phyloP scores from a whole-genome alignment of 53 echinoderm and acorn worm species.

The Echinarachnius parma region DNA sequence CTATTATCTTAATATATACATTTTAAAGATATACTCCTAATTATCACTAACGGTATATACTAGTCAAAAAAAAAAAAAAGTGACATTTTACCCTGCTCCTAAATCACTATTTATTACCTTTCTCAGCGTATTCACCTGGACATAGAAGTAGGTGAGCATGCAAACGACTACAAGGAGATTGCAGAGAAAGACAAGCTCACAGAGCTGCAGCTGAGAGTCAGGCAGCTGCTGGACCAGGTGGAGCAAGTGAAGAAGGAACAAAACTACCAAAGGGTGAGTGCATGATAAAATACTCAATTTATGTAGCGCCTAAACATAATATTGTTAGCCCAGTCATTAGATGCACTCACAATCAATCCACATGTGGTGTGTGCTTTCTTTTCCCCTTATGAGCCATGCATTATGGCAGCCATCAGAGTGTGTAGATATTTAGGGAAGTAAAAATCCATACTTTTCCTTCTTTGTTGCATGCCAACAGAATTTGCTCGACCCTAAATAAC shows the following conservation, averaged over 20 bases:
- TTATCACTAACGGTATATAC: too few species aligned
- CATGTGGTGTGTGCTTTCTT: background rate
- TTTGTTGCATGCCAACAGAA: too few species aligned
- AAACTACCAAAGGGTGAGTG: constrained; percentile 97
- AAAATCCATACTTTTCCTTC: too few species aligned
- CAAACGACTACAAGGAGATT: constrained; percentile 91
- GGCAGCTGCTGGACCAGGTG: constrained; percentile 94
- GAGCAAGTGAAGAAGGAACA: constrained; percentile 97
- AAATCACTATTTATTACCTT: too few species aligned
- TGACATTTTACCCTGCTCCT: too few species aligned
- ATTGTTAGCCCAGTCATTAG: background rate
- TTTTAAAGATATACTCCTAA: too few species aligned
- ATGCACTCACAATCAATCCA: too few species aligned
- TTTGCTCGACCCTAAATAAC: too few species aligned
- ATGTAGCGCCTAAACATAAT: background rate
- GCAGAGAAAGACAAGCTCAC: constrained; percentile 96
- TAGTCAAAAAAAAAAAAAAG: too few species aligned
- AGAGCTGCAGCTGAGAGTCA: constrained; percentile 85
- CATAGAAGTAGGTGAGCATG: constrained; percentile 98
- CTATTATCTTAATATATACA: too few species aligned
- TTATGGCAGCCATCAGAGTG: background rate
- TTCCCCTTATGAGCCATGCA: background rate
- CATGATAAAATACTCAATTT: background rate
- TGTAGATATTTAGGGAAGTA: too few species aligned
- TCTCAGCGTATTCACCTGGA: constrained; percentile 88